Conservation (phyloP, 2,888 invertebrate genomes). For the Hofmannophila pseudospretella region DNA sequence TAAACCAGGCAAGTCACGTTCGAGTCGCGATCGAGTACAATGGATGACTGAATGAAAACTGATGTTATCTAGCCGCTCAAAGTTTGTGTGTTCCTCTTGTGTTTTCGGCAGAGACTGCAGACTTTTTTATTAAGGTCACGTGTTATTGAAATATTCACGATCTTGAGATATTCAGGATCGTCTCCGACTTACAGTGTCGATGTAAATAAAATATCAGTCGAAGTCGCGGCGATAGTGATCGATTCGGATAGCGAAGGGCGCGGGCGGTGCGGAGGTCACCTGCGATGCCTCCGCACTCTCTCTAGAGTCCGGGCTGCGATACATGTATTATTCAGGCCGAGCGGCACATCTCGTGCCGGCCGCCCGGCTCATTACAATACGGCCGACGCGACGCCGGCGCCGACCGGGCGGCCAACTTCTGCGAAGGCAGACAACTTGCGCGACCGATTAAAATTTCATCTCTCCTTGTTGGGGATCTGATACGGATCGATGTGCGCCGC, state of each 20-base stretch:
- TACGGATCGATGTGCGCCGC: conserved; percentile 60
- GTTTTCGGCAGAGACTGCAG: conserved; percentile 17
- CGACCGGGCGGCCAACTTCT: conserved; percentile 51
- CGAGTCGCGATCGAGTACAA: conserved; percentile 23
- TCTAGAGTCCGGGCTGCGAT: conserved; percentile 1
- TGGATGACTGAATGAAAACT: conserved; percentile 35
- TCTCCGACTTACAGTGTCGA: conserved; percentile 23
- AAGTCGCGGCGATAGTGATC: conserved; percentile 26
- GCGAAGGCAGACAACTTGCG: conserved; percentile 56
- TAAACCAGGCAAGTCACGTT: conserved; percentile 40
- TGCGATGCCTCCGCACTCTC: conserved; percentile 14
- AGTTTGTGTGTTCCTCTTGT: conserved; percentile 15
- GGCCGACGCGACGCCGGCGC: conserved; percentile 37
- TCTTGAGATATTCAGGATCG: conserved; percentile 15
- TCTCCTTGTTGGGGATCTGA: conserved; percentile 63
- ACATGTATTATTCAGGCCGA: conserved; percentile 41
- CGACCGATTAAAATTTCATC: conserved; percentile 74
- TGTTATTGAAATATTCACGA: conserved; percentile 24
- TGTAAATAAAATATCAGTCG: conserved; percentile 32
- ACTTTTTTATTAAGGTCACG: conserved; percentile 14
- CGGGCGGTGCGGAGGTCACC: conserved; percentile 20
- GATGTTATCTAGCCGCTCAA: conserved; percentile 28
- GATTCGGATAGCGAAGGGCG: conserved; percentile 23
- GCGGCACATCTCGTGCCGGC: conserved; percentile 25
- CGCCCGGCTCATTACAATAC: conserved; percentile 57